phyloP scores from a whole-genome alignment of 2,113 vertebrate genomes.

The Arvicanthis niloticus region DNA sequence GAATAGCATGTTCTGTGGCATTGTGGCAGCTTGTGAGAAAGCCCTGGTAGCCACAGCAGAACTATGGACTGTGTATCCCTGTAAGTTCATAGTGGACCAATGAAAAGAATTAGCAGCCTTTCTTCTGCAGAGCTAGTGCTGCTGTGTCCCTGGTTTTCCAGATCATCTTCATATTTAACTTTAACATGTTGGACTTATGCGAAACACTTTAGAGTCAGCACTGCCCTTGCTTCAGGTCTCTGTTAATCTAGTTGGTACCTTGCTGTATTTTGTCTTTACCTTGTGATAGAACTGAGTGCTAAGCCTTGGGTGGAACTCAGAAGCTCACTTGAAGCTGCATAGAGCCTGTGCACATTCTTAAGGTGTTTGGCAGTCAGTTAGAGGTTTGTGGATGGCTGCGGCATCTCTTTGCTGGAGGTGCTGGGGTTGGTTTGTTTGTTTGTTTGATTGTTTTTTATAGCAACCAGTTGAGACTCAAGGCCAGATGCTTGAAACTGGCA shows the following conservation, averaged over 20 bases:
- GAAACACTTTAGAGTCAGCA: not conserved
- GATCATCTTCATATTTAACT: not conserved
- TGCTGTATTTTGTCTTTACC: not conserved
- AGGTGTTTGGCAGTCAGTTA: not conserved
- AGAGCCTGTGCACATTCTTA: not conserved
- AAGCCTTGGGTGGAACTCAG: not conserved
- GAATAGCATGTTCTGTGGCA: not conserved
- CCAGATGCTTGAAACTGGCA: not conserved
- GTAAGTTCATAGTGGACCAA: not conserved
- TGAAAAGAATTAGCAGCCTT: not conserved
- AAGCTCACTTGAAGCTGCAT: not conserved
- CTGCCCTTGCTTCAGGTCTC: not conserved
- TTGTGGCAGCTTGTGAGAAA: not conserved
- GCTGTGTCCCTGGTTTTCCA: not conserved
- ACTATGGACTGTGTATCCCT: not conserved
- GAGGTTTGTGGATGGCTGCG: too few species aligned
- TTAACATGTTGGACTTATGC: not conserved
- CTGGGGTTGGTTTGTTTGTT: not conserved
- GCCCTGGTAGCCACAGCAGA: not conserved
- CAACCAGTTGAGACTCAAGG: not conserved
- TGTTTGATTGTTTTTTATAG: not conserved
- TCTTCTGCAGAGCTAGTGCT: not conserved
- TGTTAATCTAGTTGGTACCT: not conserved
- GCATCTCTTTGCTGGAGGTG: constrained; percentile 8
- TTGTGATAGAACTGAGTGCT: not conserved